Percentiles rank a stretch among this genome's conserved stretches.
Evolutionary conservation across 2,113 vertebrate species (phyloP).

Genomic region (Willisornis vidua): DNA sequence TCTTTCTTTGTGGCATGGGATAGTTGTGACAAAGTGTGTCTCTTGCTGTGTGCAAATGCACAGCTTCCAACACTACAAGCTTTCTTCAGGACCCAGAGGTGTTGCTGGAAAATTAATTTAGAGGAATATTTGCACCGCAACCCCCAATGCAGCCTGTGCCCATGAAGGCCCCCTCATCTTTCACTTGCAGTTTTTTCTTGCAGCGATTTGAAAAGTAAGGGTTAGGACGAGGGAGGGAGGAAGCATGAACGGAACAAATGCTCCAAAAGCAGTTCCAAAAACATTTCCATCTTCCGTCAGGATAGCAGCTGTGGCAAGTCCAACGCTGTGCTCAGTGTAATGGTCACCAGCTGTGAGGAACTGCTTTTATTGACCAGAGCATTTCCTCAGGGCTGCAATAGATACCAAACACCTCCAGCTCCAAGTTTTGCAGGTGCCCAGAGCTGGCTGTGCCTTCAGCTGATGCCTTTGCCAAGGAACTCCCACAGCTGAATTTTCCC

Average conservation of each 20-base stretch:
- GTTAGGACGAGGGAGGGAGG: conserved; percentile 4
- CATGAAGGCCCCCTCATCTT: background rate
- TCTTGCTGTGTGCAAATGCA: rapidly evolving
- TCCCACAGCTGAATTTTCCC: background rate
- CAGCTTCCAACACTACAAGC: rapidly evolving
- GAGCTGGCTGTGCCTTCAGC: background rate
- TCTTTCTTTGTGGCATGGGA: background rate
- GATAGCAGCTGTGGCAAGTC: conserved; percentile 47
- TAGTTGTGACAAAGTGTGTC: rapidly evolving
- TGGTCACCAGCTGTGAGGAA: conserved; percentile 61
- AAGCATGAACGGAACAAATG: conserved; percentile 34
- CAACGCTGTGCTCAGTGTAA: background rate
- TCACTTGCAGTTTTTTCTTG: background rate
- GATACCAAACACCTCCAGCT: conserved; percentile 43
- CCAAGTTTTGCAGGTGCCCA: conserved; percentile 29
- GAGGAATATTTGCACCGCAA: background rate
- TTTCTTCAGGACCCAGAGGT: rapidly evolving
- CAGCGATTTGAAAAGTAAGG: background rate
- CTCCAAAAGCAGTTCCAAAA: conserved; percentile 16
- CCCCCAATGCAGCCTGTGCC: background rate
- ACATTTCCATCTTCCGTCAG: conserved; percentile 52
- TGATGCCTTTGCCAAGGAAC: background rate
- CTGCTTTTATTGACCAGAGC: conserved; percentile 20
- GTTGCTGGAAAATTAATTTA: background rate
- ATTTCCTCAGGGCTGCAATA: conserved; percentile 14